Conservation (phyloP, 2,113 vertebrate species). For the Anser cygnoides region DNA sequence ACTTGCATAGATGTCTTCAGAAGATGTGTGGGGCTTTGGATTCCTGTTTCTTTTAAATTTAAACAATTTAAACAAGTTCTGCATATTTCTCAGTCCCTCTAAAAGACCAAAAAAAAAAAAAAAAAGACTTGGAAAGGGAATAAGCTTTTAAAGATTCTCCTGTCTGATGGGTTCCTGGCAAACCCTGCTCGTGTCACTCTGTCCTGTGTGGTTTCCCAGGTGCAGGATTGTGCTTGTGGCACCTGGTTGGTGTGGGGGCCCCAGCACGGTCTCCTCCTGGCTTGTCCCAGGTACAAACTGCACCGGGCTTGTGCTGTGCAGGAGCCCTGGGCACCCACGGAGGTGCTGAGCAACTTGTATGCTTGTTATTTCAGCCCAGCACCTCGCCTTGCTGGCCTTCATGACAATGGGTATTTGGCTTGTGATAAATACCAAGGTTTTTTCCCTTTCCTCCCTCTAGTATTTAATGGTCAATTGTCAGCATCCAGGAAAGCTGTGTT, state of each 20-base stretch:
- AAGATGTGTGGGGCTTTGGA: background rate
- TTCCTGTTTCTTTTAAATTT: background rate
- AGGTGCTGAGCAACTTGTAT: background rate
- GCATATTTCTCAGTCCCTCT: background rate
- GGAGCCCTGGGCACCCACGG: fast-evolving
- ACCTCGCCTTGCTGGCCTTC: background rate
- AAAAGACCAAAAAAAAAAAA: background rate
- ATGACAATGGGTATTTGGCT: background rate
- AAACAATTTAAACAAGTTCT: background rate
- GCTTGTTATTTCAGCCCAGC: background rate
- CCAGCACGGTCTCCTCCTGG: fast-evolving
- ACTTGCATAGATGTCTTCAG: background rate
- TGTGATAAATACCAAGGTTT: background rate
- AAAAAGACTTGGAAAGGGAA: background rate
- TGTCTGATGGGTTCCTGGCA: background rate
- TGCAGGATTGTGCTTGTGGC: fast-evolving
- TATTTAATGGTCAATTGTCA: background rate
- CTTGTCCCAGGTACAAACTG: too few relatives aligned
- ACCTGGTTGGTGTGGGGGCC: fast-evolving
- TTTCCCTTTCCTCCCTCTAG: background rate
- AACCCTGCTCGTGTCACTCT: fast-evolving
- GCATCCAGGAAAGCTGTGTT: constrained; percentile 28
- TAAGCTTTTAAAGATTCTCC: background rate
- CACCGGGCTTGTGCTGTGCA: background rate
- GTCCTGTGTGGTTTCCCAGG: background rate